Conservation (phyloP, 2,113 vertebrate genomes). For the Rhombomys opimus region DNA sequence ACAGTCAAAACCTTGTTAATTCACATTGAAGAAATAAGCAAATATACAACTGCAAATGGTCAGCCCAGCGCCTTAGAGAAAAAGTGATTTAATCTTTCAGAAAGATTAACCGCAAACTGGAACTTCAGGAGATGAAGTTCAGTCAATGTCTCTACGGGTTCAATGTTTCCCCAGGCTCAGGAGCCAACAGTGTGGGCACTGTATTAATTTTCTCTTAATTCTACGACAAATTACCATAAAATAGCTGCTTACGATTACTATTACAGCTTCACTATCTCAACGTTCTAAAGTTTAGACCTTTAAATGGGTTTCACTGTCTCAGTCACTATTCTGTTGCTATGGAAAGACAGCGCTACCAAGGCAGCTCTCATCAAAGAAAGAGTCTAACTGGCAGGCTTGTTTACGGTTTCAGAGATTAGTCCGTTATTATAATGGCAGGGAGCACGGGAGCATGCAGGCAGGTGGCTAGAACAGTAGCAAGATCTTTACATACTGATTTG, state of each 20-base stretch:
- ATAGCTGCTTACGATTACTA: background rate
- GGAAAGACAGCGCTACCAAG: background rate
- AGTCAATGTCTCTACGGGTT: background rate
- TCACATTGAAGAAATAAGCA: background rate
- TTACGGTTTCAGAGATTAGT: background rate
- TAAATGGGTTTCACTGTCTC: background rate
- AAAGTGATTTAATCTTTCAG: background rate
- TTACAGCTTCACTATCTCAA: background rate
- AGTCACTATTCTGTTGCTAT: background rate
- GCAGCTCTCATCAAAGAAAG: background rate
- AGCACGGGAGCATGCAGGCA: background rate
- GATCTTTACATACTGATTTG: background rate
- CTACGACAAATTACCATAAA: background rate
- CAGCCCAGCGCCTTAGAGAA: background rate
- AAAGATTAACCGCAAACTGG: background rate
- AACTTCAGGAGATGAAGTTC: background rate
- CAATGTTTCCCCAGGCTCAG: background rate
- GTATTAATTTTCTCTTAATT: background rate
- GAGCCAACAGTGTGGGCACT: background rate
- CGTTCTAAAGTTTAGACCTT: conserved; percentile 18
- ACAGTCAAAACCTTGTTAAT: background rate
- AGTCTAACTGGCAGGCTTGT: background rate
- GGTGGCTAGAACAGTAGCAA: background rate
- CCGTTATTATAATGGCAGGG: background rate
- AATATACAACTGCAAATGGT: background rate